Evolutionary conservation across 2,888 invertebrate species (phyloP).

Genomic region (Ophion ellenae): DNA sequence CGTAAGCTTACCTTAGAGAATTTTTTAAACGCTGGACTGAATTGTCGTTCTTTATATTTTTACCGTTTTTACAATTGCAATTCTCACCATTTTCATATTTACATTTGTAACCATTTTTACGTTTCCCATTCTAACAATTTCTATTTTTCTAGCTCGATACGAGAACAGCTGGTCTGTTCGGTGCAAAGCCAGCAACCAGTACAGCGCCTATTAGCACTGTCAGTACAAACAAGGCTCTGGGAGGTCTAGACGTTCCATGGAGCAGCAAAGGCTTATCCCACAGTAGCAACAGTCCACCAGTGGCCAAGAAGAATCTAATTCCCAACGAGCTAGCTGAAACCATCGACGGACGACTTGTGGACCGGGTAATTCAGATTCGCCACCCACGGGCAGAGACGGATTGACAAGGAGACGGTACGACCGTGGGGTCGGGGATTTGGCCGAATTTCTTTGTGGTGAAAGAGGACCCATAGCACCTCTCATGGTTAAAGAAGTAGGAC

Average conservation of each 20-base stretch:
- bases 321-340: constrained; percentile 92
- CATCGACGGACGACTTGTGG: constrained; percentile 89
- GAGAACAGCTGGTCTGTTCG: constrained; percentile 74
- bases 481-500: no score
- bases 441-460: no score
- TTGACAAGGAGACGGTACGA: no score
- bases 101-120: no score
- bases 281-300: constrained; percentile 84
- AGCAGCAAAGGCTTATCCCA: constrained; percentile 83
- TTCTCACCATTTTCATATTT: no score
- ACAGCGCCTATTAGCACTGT: constrained; percentile 71
- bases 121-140: no score
- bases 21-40: no score
- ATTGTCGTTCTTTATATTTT: no score
- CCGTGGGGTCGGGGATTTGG: no score
- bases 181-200: constrained; percentile 73
- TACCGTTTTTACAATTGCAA: no score
- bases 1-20: constrained; percentile 53
- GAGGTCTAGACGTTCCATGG: constrained; percentile 87
- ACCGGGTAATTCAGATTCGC: constrained; percentile 74
- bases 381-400: no score
- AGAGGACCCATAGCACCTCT: no score
- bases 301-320: constrained; percentile 87
- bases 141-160: constrained; percentile 65
- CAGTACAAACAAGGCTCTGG: constrained; percentile 87